Percentiles rank a stretch among this genome's conserved stretches.
phyloP scores from a whole-genome alignment of 2,888 invertebrate genomes.

The Panorpa germanica region DNA sequence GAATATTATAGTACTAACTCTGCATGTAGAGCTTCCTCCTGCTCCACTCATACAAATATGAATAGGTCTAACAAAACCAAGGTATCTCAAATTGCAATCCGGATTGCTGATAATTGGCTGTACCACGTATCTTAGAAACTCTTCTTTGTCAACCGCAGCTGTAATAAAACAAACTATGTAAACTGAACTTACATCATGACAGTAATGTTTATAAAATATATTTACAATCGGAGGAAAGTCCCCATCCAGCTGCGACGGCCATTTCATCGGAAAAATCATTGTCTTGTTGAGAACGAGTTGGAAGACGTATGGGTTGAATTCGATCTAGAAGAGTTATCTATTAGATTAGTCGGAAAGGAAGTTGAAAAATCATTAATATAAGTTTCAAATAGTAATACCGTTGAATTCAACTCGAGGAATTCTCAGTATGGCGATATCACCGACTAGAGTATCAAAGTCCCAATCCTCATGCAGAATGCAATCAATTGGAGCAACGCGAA shows the following conservation, averaged over 20 bases:
- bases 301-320: too few species aligned
- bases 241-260: constrained; percentile 29
- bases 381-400: too few species aligned
- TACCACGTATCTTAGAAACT: constrained; percentile 22
- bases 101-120: constrained; percentile 22
- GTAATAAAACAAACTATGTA: constrained; percentile 3
- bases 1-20: constrained; percentile 26
- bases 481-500: too few species aligned
- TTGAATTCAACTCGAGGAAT: too few species aligned
- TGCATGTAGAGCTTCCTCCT: constrained; percentile 24
- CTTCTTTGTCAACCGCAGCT: constrained; percentile 15
- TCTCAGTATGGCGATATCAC: too few species aligned
- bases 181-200: background rate
- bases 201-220: background rate
- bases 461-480: too few species aligned
- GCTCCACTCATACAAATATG: constrained; percentile 26
- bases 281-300: too few species aligned
- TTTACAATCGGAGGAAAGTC: constrained; percentile 19
- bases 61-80: constrained; percentile 20
- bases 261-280: too few species aligned
- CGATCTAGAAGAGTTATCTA: too few species aligned
- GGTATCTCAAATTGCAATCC: constrained; percentile 23
- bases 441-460: too few species aligned
- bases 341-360: too few species aligned
- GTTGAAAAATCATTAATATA: too few species aligned